Evolutionary conservation across 2,888 invertebrate genomes (phyloP).

Genomic region (Hemithea aestivaria): DNA sequence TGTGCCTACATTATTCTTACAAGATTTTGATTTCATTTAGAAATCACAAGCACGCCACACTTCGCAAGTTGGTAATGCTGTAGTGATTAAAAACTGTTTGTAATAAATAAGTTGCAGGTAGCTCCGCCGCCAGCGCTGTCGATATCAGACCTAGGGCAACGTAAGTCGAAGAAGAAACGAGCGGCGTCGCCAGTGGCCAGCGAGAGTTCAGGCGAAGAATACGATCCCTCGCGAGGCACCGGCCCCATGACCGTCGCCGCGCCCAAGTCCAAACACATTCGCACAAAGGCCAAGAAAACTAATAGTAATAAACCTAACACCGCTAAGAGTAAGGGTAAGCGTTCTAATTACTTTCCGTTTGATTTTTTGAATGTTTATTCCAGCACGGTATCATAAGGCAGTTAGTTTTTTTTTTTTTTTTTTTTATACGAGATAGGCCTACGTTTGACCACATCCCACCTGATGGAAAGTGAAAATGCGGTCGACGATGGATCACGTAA

Average conservation of each 20-base stretch:
- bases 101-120: slow-evolving; percentile 35
- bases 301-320: slow-evolving; percentile 34
- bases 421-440: no score
- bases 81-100: no score
- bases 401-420: no score
- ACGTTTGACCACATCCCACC: no score
- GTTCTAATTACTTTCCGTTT: background rate
- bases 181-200: slow-evolving; percentile 61
- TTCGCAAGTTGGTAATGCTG: no score
- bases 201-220: slow-evolving; percentile 72
- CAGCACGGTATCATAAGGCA: no score
- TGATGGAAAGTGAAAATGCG: no score
- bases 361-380: slow-evolving; percentile 1
- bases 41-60: no score
- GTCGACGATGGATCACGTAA: no score
- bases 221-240: slow-evolving; percentile 63
- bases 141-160: slow-evolving; percentile 62
- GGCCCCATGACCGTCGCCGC: slow-evolving; percentile 65
- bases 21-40: no score
- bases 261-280: slow-evolving; percentile 59
- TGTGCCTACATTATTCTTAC: no score
- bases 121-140: slow-evolving; percentile 50
- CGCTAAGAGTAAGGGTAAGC: slow-evolving; percentile 57
- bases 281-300: slow-evolving; percentile 27
- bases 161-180: slow-evolving; percentile 69